Evolutionary conservation across 1,140 invertebrate species (phyloP).

Genomic region (Liolophura sinensis): DNA sequence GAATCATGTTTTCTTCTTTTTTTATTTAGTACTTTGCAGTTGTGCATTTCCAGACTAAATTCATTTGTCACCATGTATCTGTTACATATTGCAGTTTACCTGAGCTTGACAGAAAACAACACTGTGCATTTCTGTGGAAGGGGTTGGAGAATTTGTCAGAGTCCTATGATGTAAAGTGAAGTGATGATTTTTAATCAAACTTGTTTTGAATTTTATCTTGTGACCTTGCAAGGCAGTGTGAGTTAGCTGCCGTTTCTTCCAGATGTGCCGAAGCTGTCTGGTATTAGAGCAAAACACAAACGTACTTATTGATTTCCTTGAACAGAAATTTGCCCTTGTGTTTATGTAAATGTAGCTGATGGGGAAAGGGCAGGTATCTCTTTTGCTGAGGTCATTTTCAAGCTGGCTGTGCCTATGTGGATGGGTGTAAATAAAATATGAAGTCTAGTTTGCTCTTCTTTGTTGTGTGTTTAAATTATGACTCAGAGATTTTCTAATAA

Average conservation of each 20-base stretch:
- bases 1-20: conserved; percentile 8
- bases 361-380: neutral
- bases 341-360: neutral
- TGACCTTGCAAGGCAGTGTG: neutral
- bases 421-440: no score
- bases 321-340: conserved; percentile 11
- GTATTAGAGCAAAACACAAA: conserved; percentile 7
- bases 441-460: no score
- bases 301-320: conserved; percentile 19
- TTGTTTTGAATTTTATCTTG: conserved; percentile 6
- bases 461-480: no score
- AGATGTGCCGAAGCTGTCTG: conserved; percentile 8
- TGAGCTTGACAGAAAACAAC: conserved; percentile 35
- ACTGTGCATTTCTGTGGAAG: conserved; percentile 67
- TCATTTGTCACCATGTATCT: neutral
- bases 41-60: neutral
- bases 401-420: no score
- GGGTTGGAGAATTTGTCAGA: conserved; percentile 70
- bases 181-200: conserved; percentile 7
- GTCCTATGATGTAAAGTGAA: conserved; percentile 68
- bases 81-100: conserved; percentile 24
- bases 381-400: neutral
- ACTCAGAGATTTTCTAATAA: no score
- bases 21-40: conserved; percentile 10
- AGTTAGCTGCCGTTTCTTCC: conserved; percentile 18